Base-by-base conservation (phyloP, 2,113 vertebrate genomes). In the Cottus gobio region DNA sequence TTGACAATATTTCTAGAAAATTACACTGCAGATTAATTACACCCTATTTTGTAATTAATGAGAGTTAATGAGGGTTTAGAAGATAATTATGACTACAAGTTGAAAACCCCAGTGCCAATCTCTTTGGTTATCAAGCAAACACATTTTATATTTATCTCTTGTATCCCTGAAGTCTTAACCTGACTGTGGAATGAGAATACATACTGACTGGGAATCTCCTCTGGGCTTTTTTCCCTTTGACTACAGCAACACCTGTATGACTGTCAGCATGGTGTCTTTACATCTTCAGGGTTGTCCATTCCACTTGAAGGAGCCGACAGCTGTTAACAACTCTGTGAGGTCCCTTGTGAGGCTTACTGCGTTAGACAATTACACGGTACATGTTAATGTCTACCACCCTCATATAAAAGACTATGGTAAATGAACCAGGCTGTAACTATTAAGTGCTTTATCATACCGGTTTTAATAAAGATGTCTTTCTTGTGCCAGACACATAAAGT, bases 181-280 rank as follows among this genome's bases (percentile, higher is more conserved):
- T 75, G n/a, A 48, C 71, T 61, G 31, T 67, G 42, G 18, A 26
- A 26, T 44, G 58, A 68, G 68, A 50, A 34, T n/a, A 67, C 46
- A 60, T 46, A 54, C 20, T 64, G 48, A 80, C 36, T 46, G 46
- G 46, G 71, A 61, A 71, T 73, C 63, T 61, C 60, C 65, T 71
- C 12, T 56, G 46, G 78, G 66, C n/a, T 62, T 24, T 54, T 61
- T 30, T 50, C 42, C 39, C 26, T 80, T 70, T 77, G 42, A 64
- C 71, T 75, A 60, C 81, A 83, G 76, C 36, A 81, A 34, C 73
- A 89, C 71, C 75, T 88, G 88, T 46, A 30, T 48, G 69, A 46
- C 66, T 71, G 77, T 80, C 71, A 66, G 67, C 4, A 12, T 20
- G 63, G 48, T 48, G 48, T 34, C 46, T 73, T 83, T 67, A 22